A percentile compares a stretch with the other conserved stretches of the same genome.
Evolutionary conservation across 2,888 invertebrate genomes (phyloP).

Genomic region (Dyspetes luteomarginatus): DNA sequence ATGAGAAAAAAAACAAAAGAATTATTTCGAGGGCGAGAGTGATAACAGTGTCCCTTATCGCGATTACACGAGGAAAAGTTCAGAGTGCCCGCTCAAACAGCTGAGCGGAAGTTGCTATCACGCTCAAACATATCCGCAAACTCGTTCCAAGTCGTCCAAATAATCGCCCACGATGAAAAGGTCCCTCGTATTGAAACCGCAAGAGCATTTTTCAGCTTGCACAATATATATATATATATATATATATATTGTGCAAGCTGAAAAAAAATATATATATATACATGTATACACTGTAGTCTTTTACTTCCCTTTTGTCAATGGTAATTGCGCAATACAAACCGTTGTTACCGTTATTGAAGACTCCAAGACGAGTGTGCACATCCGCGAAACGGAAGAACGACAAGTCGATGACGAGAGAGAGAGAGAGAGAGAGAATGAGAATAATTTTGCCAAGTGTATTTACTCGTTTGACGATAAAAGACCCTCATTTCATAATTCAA

Average conservation of each 20-base stretch:
- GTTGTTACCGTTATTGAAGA: slow-evolving; percentile 66
- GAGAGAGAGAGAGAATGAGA: not conserved
- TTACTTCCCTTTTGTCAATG: slow-evolving; percentile 7
- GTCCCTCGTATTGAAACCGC: slow-evolving; percentile 16
- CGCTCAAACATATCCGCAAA: slow-evolving; percentile 21
- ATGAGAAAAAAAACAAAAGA: slow-evolving; percentile 1
- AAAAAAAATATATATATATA: not conserved
- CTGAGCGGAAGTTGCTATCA: slow-evolving; percentile 76
- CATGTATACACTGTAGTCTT: not conserved
- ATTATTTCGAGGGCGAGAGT: not conserved
- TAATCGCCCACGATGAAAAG: slow-evolving; percentile 20
- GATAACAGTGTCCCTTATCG: slow-evolving; percentile 40
- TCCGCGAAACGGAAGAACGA: slow-evolving; percentile 58
- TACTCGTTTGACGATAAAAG: slow-evolving; percentile 41
- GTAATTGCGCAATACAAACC: slow-evolving; percentile 62
- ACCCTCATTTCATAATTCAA: slow-evolving; percentile 66
- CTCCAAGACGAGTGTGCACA: slow-evolving; percentile 56
- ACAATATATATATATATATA: not conserved
- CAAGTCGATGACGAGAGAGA: slow-evolving; percentile 37
- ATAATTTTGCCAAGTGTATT: slow-evolving; percentile 10
- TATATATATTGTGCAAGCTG: not conserved
- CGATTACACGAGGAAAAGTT: slow-evolving; percentile 21
- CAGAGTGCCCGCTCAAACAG: slow-evolving; percentile 58
- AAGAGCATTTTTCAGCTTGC: not conserved
- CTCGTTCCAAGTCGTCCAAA: slow-evolving; percentile 25